A percentile compares a stretch with the other conserved stretches of the same genome.
Evolutionary conservation across 1,140 invertebrate genomes (phyloP).

Genomic region (Coelopa frigida): DNA sequence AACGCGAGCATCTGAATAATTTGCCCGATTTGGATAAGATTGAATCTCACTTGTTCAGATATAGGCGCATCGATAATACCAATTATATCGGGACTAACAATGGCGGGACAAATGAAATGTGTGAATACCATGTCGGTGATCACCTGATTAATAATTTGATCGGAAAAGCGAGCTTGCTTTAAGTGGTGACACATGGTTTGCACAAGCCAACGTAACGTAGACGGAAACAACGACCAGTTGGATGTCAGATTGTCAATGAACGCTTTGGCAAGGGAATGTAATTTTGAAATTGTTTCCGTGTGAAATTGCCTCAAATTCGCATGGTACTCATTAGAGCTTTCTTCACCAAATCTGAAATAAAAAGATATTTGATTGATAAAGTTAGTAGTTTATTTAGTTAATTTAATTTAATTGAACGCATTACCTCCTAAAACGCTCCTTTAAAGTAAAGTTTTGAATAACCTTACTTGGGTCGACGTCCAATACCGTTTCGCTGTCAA

Average conservation of each 20-base stretch:
- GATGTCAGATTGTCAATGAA: constrained; percentile 81
- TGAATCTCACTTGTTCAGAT: constrained; percentile 81
- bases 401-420: not conserved
- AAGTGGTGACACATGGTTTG: constrained; percentile 67
- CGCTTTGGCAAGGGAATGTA: constrained; percentile 67
- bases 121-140: constrained; percentile 91
- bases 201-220: constrained; percentile 69
- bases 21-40: constrained; percentile 86
- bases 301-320: constrained; percentile 68
- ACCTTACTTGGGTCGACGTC: constrained; percentile 89
- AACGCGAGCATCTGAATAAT: constrained; percentile 87
- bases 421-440: constrained; percentile 48
- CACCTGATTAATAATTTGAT: constrained; percentile 68
- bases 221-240: constrained; percentile 88
- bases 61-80: constrained; percentile 94
- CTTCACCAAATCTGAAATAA: constrained; percentile 59
- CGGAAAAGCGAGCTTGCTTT: constrained; percentile 54
- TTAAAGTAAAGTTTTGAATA: constrained; percentile 47
- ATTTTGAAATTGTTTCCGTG: constrained; percentile 68
- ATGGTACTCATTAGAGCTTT: constrained; percentile 62
- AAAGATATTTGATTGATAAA: not conserved
- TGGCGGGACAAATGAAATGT: constrained; percentile 91
- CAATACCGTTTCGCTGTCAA: constrained; percentile 86
- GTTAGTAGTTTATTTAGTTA: not conserved
- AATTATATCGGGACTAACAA: constrained; percentile 91